A percentile compares a stretch with the other conserved stretches of the same genome.
phyloP scores from a whole-genome alignment of 2,797 vertebrate species.

The Micromesistius poutassou region DNA sequence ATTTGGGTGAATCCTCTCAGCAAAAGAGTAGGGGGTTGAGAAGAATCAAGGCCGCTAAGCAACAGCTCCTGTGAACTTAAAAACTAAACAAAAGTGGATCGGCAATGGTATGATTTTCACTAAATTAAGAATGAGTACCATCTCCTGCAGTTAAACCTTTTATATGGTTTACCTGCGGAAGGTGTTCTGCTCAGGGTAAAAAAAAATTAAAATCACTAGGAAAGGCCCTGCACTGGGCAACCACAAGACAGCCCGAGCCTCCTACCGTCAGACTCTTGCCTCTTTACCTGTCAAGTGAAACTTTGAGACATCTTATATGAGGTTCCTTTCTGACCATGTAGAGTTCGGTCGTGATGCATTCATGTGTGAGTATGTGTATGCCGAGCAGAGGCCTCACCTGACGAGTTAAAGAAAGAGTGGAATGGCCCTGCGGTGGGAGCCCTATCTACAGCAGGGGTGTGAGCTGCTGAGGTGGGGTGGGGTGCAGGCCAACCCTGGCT shows the following conservation, averaged over 20 bases:
- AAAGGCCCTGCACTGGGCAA: conserved; percentile 10
- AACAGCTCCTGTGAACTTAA: not conserved
- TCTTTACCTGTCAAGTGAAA: not conserved
- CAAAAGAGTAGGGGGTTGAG: not conserved
- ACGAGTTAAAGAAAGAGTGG: conserved; percentile 40
- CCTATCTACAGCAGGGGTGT: conserved; percentile 36
- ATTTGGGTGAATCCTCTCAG: not conserved
- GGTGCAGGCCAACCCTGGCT: conserved; percentile 47
- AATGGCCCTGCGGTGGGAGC: conserved; percentile 30
- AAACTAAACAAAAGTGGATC: not conserved
- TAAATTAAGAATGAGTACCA: not conserved
- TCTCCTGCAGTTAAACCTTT: not conserved
- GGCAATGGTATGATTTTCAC: not conserved
- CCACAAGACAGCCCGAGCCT: not conserved
- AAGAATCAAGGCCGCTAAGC: not conserved
- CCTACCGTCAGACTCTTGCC: conserved; percentile 24
- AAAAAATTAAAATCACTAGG: conserved; percentile 23
- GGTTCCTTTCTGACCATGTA: not conserved
- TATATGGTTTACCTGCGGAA: conserved; percentile 73
- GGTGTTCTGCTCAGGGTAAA: conserved; percentile 61
- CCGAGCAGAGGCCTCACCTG: conserved; percentile 47
- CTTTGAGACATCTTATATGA: not conserved
- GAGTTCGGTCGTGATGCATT: not conserved
- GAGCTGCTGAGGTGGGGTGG: conserved; percentile 12
- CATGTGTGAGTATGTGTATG: not conserved